Conservation (phyloP, 2,113 vertebrate genomes). For the Pomatorhinus ruficollis region DNA sequence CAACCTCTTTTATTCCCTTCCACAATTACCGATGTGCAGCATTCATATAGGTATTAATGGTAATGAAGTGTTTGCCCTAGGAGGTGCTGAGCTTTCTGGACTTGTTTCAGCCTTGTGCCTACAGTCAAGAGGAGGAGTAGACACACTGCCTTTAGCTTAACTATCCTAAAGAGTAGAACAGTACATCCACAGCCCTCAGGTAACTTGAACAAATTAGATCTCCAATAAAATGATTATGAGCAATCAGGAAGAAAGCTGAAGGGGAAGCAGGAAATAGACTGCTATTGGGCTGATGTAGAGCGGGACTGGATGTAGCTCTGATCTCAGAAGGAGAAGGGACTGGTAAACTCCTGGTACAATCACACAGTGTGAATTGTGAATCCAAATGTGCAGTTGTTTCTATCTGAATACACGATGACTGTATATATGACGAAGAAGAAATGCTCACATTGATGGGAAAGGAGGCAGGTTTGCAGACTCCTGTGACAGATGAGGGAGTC, state of each 20-base stretch:
- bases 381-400: background rate
- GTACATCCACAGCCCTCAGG: background rate
- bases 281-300: background rate
- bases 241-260: background rate
- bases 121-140: background rate
- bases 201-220: background rate
- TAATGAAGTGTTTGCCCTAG: background rate
- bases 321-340: background rate
- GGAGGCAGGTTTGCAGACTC: background rate
- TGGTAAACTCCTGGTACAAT: background rate
- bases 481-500: background rate
- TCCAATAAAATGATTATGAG: background rate
- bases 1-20: background rate
- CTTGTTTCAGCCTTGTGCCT: background rate
- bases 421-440: background rate
- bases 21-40: background rate
- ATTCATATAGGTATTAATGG: background rate
- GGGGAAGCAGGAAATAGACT: background rate
- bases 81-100: background rate
- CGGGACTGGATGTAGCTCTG: background rate
- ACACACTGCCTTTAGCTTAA: background rate
- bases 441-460: background rate
- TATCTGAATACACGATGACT: background rate
- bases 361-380: background rate
- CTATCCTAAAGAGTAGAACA: background rate